Evolutionary conservation across 2,888 invertebrate genomes (phyloP), one percentile per base, ranked within the genome.

Genomic region (Spilosoma lubricipeda): DNA sequence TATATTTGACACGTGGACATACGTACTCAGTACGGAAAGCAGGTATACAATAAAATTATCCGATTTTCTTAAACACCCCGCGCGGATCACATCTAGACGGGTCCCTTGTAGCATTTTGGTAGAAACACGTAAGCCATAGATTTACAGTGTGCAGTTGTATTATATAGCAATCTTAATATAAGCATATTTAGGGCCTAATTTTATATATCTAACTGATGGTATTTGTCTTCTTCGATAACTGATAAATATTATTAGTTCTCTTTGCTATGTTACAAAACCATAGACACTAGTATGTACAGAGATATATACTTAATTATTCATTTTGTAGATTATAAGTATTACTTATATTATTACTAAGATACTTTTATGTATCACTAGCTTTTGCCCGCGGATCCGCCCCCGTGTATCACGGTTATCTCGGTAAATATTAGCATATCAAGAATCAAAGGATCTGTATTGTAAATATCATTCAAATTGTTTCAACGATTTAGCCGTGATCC

Each of bases 1-100:
- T 95, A 80, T 56, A 76, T 72, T 83, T 86, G 90, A 90, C 91
- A 90, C 80, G 87, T 84, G 86, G 88, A 90, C 87, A 85, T 80
- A 86, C 82, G 86, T 85, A 82, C 74, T 71, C 77, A 76, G 74
- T 79, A 78, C 73, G 42, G 52, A 36, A 68, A 56, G 59, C 33
- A 71, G 67, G 68, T 71, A 72, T 48, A 36, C 36, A 56, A 69
- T 69, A 36, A 69, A 63, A n/a, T 63, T 15, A 4, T 30, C 20
- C 36, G 27, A 42, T 27, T 45, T 59, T 70, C 63, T 70, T 70
- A 13, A 63, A 63, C n/a, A 27, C 1, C 52, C 48, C 20, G 48
- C 20, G 48, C 20, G 48, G 48, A 48, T 18, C 18, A 3, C 48
- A 48, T 48, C 20, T 48, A 48, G 20, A 48, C 7, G 48, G 48